Evolutionary conservation across 1,140 invertebrate genomes (phyloP).

Genomic region (Lucilia cuprina): DNA sequence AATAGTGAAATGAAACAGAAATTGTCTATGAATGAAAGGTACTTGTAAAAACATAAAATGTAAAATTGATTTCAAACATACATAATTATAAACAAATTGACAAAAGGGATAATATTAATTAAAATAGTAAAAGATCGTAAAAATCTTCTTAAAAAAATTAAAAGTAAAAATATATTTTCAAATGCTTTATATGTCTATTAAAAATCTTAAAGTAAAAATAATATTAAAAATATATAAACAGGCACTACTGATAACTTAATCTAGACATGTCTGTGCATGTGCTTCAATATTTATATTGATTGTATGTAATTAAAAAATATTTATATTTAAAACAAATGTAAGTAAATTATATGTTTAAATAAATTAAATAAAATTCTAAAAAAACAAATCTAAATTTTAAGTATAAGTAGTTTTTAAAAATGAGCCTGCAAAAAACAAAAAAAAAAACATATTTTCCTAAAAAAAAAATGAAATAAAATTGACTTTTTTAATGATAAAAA

Average conservation of each 20-base stretch:
- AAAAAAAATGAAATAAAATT: constrained; percentile 3
- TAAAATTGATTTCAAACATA: neutral
- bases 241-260: neutral
- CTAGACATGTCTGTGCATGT: neutral
- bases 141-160: constrained; percentile 6
- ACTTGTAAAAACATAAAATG: neutral
- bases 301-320: neutral
- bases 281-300: constrained; percentile 1
- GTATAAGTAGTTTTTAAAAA: constrained; percentile 10
- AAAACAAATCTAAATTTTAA: neutral
- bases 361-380: constrained; percentile 9
- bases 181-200: constrained; percentile 28
- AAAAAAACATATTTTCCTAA: constrained; percentile 26
- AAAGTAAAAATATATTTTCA: constrained; percentile 26
- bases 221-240: neutral
- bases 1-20: neutral
- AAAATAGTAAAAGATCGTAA: neutral
- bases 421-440: constrained; percentile 27
- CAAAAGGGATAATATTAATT: neutral
- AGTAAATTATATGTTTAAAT: neutral
- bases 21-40: neutral
- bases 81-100: neutral
- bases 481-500: neutral
- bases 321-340: neutral
- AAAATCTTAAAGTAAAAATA: neutral